These are phyloP conservation scores for Anoplius nigerrimus DNA, from an alignment of 2,888 invertebrate genomes.

Conservation along the genomic window DNA sequence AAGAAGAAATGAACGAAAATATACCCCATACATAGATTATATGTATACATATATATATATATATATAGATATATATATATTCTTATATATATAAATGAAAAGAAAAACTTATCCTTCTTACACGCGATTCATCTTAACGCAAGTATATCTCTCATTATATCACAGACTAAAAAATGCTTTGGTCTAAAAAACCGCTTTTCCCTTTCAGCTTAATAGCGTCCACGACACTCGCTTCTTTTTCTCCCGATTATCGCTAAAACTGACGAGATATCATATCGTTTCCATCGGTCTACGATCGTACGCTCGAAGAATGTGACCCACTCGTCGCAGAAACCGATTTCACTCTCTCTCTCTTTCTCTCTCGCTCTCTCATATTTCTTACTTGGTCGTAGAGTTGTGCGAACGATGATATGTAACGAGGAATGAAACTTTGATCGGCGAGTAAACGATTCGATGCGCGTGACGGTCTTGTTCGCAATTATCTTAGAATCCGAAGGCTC, in stretches of 20 bases:
- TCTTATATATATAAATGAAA: constrained; percentile 19
- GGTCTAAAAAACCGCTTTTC: constrained; percentile 66
- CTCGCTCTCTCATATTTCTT: too few species aligned
- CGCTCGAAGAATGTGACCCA: too few species aligned
- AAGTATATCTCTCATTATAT: constrained; percentile 68
- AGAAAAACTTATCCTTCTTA: constrained; percentile 38
- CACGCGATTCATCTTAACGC: constrained; percentile 56
- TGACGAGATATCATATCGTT: too few species aligned
- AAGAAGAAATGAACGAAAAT: too few species aligned
- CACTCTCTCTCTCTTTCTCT: too few species aligned
- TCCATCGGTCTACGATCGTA: too few species aligned
- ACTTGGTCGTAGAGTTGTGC: not conserved
- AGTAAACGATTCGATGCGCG: constrained; percentile 9
- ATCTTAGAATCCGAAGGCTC: too few species aligned
- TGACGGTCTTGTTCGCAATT: too few species aligned
- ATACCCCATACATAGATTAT: too few species aligned
- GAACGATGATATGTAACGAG: constrained; percentile 4
- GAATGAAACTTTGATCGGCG: not conserved
- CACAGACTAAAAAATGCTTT: constrained; percentile 76
- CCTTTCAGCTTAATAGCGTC: constrained; percentile 3
- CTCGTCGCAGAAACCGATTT: too few species aligned
- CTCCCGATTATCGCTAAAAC: not conserved
- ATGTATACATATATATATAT: too few species aligned
- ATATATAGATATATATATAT: too few species aligned
- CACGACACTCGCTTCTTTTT: not conserved